phyloP scores from a whole-genome alignment of 2,797 vertebrate species.

The Galago senegalensis region DNA sequence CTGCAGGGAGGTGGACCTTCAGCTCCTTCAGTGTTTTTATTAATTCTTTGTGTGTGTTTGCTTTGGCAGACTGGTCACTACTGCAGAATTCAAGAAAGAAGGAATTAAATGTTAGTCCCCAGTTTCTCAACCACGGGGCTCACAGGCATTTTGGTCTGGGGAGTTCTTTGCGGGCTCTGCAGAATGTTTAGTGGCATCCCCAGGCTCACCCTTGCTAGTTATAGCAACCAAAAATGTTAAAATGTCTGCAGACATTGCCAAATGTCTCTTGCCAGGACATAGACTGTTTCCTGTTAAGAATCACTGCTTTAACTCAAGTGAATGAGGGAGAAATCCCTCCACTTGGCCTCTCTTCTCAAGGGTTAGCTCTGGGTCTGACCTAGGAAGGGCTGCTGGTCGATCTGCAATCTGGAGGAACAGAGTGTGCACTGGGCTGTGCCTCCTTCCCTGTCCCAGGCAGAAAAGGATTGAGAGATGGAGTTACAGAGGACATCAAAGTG shows the following conservation, averaged over 20 bases:
- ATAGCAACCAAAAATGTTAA: neutral
- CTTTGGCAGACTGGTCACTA: conserved; percentile 95
- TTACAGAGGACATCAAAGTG: neutral
- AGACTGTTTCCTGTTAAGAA: neutral
- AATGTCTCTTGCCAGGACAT: neutral
- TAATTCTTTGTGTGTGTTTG: conserved; percentile 96
- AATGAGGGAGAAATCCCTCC: fast-evolving
- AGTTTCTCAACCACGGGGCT: neutral
- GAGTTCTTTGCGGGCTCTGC: fast-evolving
- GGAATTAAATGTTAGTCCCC: fast-evolving
- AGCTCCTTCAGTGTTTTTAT: conserved; percentile 95
- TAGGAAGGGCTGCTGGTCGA: neutral
- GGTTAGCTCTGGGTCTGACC: neutral
- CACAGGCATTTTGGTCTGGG: fast-evolving
- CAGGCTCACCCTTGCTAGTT: neutral
- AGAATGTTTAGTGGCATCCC: fast-evolving
- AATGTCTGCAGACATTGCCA: neutral
- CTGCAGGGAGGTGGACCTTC: conserved; percentile 94
- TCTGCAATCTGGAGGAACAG: too few species aligned
- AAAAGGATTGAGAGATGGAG: neutral
- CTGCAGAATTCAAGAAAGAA: conserved; percentile 86
- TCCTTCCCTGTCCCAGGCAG: neutral
- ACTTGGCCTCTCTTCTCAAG: fast-evolving
- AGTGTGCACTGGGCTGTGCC: neutral
- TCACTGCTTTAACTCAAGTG: fast-evolving